Conservation (phyloP, 2,888 invertebrate species). For the Sturmia bella region DNA sequence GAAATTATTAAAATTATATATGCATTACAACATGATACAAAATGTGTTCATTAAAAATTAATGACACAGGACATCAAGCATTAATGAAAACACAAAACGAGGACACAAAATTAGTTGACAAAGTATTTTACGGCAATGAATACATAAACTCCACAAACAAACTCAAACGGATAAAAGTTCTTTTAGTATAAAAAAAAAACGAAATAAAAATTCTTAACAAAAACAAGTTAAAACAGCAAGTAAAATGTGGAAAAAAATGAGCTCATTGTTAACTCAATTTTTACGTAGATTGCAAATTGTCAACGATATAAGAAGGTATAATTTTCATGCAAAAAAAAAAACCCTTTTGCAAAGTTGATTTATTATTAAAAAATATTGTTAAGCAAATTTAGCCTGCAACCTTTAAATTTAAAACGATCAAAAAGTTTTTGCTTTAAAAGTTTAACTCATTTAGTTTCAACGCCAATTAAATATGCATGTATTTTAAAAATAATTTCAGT, state of each 20-base stretch:
- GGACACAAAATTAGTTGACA: constrained; percentile 41
- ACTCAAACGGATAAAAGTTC: constrained; percentile 24
- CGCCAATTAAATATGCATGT: constrained; percentile 52
- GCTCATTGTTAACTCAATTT: constrained; percentile 38
- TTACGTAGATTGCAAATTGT: constrained; percentile 42
- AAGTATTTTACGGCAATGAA: constrained; percentile 37
- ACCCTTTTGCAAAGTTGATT: too few relatives aligned
- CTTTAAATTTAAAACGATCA: constrained; percentile 24
- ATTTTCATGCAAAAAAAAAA: too few relatives aligned
- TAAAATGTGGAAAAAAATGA: constrained; percentile 23
- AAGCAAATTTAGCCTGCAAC: constrained; percentile 32
- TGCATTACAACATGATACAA: too few relatives aligned
- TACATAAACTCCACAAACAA: constrained; percentile 24
- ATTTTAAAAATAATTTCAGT: constrained; percentile 37
- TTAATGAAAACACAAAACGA: constrained; percentile 29
- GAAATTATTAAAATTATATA: too few relatives aligned
- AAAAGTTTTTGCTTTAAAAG: constrained; percentile 4
- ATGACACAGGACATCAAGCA: constrained; percentile 16
- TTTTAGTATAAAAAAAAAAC: constrained; percentile 14
- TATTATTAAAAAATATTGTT: neutral
- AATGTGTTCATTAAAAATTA: neutral
- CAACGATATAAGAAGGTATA: constrained; percentile 49
- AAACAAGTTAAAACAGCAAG: constrained; percentile 1
- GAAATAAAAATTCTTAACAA: neutral
- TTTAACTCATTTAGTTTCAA: constrained; percentile 26